phyloP scores from a whole-genome alignment of 1,140 invertebrate genomes.

The Cotesia chilonis region DNA sequence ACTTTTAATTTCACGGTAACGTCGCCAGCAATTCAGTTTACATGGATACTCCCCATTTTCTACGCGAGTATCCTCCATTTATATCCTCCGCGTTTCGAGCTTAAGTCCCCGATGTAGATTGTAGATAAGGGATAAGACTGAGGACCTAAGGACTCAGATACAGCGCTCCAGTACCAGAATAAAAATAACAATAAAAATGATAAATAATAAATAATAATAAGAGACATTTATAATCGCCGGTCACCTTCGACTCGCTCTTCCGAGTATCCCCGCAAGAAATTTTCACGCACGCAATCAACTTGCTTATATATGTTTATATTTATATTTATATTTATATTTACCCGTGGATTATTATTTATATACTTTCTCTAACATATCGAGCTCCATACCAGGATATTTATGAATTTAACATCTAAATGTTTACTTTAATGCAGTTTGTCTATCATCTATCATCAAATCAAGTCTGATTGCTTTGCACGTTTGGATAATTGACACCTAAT shows the following conservation, averaged over 20 bases:
- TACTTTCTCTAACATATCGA: conserved; percentile 10
- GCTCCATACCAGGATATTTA: neutral
- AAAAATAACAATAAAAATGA: neutral
- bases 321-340: neutral
- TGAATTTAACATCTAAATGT: neutral
- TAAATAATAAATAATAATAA: conserved; percentile 21
- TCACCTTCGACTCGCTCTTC: conserved; percentile 37
- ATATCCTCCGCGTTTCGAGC: too few relatives aligned
- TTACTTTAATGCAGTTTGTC: neutral
- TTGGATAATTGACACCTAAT: neutral
- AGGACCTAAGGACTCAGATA: too few relatives aligned
- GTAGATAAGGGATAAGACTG: too few relatives aligned
- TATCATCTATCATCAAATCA: conserved; percentile 16
- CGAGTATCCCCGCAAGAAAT: conserved; percentile 32
- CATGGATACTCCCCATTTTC: conserved; percentile 59
- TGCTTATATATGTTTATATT: neutral
- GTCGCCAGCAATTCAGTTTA: conserved; percentile 62
- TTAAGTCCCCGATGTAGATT: too few relatives aligned
- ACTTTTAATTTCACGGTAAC: conserved; percentile 65
- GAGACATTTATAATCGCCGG: conserved; percentile 42
- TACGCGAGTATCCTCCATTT: conserved; percentile 34
- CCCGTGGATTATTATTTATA: neutral
- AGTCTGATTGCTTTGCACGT: conserved; percentile 31
- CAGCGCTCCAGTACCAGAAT: too few relatives aligned
- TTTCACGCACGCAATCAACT: conserved; percentile 30